A percentile compares a stretch with the other conserved stretches of the same genome.
Evolutionary conservation across 2,888 invertebrate species (phyloP).

Genomic region (Criorhina ranunculi): DNA sequence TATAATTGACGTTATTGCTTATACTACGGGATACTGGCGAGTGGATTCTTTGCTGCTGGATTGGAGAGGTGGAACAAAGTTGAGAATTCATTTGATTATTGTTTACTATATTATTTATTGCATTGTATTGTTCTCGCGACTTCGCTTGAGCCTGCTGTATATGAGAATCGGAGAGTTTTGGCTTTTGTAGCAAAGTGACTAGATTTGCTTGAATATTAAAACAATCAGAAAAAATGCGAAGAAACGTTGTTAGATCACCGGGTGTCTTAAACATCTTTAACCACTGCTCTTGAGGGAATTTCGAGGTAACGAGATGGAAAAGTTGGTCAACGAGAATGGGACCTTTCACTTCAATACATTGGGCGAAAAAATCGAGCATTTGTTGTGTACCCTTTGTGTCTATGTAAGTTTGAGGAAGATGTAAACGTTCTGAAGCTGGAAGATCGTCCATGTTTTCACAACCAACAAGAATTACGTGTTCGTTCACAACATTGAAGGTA

Average conservation of each 20-base stretch:
- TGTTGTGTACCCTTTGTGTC: conserved; percentile 94
- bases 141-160: conserved; percentile 84
- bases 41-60: conserved; percentile 81
- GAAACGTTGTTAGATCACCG: conserved; percentile 94
- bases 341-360: conserved; percentile 92
- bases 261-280: conserved; percentile 95
- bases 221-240: conserved; percentile 96
- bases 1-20: conserved; percentile 74
- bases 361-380: conserved; percentile 92
- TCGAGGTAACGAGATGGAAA: conserved; percentile 91
- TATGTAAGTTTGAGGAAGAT: conserved; percentile 90
- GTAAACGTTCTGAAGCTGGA: conserved; percentile 88
- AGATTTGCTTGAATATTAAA: conserved; percentile 97
- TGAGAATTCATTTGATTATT: conserved; percentile 76
- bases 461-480: conserved; percentile 92
- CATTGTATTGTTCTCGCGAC: conserved; percentile 83
- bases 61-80: conserved; percentile 44
- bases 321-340: conserved; percentile 94
- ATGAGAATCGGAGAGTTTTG: conserved; percentile 88
- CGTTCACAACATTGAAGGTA: conserved; percentile 93
- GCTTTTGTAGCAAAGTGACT: conserved; percentile 92
- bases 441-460: conserved; percentile 89
- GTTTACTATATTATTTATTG: conserved; percentile 81
- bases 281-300: conserved; percentile 92
- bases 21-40: conserved; percentile 81